Conservation (phyloP, 2,113 vertebrate genomes). For the Romanogobio albipinnatus region DNA sequence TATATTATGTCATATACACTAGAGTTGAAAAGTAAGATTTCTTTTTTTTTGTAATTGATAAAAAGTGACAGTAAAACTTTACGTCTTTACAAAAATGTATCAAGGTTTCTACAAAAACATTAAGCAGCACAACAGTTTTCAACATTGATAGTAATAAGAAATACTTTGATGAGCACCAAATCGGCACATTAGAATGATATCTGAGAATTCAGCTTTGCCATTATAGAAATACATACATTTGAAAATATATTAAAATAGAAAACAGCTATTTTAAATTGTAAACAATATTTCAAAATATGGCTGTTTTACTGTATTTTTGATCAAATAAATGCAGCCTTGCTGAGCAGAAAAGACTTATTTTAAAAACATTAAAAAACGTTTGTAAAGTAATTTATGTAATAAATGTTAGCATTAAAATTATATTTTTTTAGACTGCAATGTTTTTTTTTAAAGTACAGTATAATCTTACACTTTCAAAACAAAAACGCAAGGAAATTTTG, state of each 20-base stretch:
- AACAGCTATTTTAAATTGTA: background rate
- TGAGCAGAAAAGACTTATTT: background rate
- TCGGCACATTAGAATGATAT: too few species aligned
- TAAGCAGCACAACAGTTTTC: too few species aligned
- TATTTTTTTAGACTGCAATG: too few species aligned
- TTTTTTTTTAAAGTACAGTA: background rate
- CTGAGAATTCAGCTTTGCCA: background rate
- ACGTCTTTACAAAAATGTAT: too few species aligned
- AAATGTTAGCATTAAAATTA: too few species aligned
- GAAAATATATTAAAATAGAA: background rate
- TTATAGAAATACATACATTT: background rate
- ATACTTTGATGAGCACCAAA: too few species aligned
- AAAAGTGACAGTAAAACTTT: too few species aligned
- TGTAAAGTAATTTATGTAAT: background rate
- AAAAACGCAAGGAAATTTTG: background rate
- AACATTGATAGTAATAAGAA: too few species aligned
- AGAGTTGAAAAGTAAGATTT: background rate
- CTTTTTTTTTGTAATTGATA: background rate
- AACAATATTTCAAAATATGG: background rate
- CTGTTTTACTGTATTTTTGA: background rate
- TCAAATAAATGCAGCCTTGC: background rate
- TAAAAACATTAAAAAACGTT: background rate
- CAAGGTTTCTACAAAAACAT: too few species aligned
- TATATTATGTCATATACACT: background rate
- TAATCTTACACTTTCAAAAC: background rate